A percentile compares a stretch with the other conserved stretches of the same genome.
phyloP scores from a whole-genome alignment of 2,113 vertebrate species.

The Boleophthalmus pectinirostris region DNA sequence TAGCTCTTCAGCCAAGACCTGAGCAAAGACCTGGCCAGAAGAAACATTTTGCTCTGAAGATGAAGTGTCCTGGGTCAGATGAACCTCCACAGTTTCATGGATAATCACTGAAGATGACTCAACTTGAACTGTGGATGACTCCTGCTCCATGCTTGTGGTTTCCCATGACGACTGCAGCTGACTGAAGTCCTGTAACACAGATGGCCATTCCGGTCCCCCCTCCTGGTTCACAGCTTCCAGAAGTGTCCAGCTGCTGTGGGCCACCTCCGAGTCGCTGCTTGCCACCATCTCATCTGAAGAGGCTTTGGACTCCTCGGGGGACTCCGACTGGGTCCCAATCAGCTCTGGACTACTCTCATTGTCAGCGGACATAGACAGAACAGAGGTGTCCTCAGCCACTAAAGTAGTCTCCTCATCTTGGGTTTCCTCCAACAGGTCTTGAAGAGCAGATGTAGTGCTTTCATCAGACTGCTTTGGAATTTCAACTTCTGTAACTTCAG shows the following conservation, averaged over 20 bases:
- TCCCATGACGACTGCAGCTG: constrained; percentile 77
- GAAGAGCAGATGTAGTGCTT: constrained; percentile 24
- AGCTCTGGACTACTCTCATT: constrained; percentile 74
- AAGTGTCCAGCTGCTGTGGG: constrained; percentile 81
- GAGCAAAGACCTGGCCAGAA: constrained; percentile 68
- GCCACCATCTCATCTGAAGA: constrained; percentile 81
- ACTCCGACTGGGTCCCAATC: constrained; percentile 69
- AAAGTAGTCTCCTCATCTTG: constrained; percentile 72
- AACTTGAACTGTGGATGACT: constrained; percentile 55
- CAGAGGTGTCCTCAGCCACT: constrained; percentile 67
- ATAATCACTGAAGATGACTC: constrained; percentile 72
- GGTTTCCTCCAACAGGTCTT: constrained; percentile 55
- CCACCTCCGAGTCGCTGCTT: constrained; percentile 80
- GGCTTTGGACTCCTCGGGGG: constrained; percentile 74
- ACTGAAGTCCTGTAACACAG: constrained; percentile 64
- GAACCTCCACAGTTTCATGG: constrained; percentile 68
- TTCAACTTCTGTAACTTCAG: constrained; percentile 17
- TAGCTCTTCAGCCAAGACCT: constrained; percentile 73
- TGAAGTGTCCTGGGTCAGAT: constrained; percentile 52
- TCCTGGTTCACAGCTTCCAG: constrained; percentile 79
- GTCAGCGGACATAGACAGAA: constrained; percentile 61
- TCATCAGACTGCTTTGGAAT: constrained; percentile 26
- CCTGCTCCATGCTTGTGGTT: constrained; percentile 67
- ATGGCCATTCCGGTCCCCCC: constrained; percentile 73
- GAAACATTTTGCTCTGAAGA: constrained; percentile 12